Conservation (phyloP, 1,140 invertebrate genomes). For the Zeugodacus cucurbitae region DNA sequence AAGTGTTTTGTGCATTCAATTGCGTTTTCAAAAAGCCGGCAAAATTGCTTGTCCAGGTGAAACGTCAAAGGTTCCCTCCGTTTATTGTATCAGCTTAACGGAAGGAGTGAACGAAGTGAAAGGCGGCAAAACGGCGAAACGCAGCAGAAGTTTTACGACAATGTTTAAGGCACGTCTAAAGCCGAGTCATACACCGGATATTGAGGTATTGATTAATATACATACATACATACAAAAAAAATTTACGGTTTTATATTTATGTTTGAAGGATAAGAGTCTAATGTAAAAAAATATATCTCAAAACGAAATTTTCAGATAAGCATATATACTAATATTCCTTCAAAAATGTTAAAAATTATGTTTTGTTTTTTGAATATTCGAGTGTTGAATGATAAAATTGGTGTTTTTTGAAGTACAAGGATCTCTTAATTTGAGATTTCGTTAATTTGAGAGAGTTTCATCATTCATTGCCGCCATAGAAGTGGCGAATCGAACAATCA, state of each 20-base stretch:
- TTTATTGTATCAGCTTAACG: conserved; percentile 28
- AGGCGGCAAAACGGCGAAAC: background rate
- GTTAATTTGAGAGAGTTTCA: too few species aligned
- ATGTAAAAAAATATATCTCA: too few species aligned
- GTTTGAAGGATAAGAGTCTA: too few species aligned
- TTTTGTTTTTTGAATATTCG: too few species aligned
- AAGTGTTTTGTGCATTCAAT: background rate
- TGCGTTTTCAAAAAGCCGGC: background rate
- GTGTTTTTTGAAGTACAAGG: too few species aligned
- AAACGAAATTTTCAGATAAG: too few species aligned
- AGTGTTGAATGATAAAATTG: too few species aligned
- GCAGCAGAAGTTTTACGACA: conserved; percentile 59
- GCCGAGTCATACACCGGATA: conserved; percentile 55
- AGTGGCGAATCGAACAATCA: too few species aligned
- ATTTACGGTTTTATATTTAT: background rate
- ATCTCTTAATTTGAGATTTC: too few species aligned
- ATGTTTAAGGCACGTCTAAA: conserved; percentile 62
- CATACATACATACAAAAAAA: background rate
- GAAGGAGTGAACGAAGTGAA: background rate
- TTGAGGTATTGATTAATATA: conserved; percentile 43
- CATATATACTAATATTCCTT: too few species aligned
- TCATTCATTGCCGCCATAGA: too few species aligned
- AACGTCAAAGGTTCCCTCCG: background rate
- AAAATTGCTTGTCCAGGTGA: conserved; percentile 8
- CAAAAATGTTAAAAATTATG: too few species aligned